Evolutionary conservation across 1,140 invertebrate species (phyloP).

Genomic region (Drosophila parvula): DNA sequence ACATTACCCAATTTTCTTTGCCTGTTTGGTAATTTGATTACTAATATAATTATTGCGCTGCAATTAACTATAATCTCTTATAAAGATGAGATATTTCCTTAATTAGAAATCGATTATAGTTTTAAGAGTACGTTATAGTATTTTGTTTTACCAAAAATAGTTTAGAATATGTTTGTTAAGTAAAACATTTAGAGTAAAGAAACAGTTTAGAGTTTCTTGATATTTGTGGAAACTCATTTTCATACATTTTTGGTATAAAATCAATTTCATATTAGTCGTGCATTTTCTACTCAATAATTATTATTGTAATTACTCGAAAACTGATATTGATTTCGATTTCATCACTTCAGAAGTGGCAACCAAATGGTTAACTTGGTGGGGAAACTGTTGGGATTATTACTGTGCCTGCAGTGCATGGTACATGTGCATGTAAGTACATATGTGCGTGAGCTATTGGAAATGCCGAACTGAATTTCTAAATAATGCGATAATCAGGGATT

Average conservation of each 20-base stretch:
- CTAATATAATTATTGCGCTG: too few species aligned
- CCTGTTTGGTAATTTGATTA: too few species aligned
- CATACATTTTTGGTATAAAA: background rate
- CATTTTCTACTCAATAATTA: background rate
- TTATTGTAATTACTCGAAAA: background rate
- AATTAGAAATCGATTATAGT: too few species aligned
- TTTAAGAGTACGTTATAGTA: background rate
- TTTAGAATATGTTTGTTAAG: background rate
- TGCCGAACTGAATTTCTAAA: background rate
- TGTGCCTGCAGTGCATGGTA: background rate
- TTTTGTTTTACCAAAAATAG: background rate
- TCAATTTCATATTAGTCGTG: background rate
- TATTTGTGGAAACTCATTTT: background rate
- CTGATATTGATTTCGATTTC: background rate
- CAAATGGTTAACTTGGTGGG: slow-evolving; percentile 2
- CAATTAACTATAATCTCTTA: too few species aligned
- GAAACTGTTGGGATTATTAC: background rate
- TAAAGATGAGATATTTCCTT: too few species aligned
- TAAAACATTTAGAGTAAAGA: background rate
- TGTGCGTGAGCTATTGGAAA: too few species aligned
- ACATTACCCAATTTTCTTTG: too few species aligned
- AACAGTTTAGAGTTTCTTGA: background rate
- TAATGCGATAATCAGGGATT: background rate
- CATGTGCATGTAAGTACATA: slow-evolving; percentile 19
- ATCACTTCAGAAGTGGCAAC: background rate